These are phyloP conservation scores for Chaetodon trifasciatus DNA, from an alignment of 2,797 vertebrate genomes.

Conservation along the genomic window DNA sequence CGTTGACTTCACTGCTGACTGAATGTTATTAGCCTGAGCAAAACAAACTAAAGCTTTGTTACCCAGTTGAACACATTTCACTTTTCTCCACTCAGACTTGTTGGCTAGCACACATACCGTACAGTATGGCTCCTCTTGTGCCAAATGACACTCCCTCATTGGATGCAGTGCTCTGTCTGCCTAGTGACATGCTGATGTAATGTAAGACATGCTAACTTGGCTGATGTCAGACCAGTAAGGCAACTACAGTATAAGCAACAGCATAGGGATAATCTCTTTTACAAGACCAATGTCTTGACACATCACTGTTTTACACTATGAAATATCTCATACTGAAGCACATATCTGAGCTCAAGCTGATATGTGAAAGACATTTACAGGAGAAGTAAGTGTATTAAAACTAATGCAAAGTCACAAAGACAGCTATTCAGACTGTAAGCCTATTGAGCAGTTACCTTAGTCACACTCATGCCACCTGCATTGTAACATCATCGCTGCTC, in stretches of 20 bases:
- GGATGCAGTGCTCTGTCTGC: constrained; percentile 9
- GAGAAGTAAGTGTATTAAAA: neutral
- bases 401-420: constrained; percentile 7
- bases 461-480: constrained; percentile 54
- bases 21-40: constrained; percentile 58
- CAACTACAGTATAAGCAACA: neutral
- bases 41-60: constrained; percentile 76
- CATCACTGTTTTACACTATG: neutral
- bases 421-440: constrained; percentile 16
- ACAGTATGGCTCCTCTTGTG: constrained; percentile 30
- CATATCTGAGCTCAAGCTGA: neutral
- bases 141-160: constrained; percentile 55
- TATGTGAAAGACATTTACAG: neutral
- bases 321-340: neutral
- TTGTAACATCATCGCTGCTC: constrained; percentile 42
- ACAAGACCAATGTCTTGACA: neutral
- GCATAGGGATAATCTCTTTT: neutral
- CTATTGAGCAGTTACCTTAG: constrained; percentile 40
- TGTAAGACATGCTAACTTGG: constrained; percentile 25
- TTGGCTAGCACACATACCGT: constrained; percentile 37
- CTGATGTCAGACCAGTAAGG: constrained; percentile 36
- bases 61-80: constrained; percentile 38
- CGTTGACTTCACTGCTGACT: constrained; percentile 64
- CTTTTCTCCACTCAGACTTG: constrained; percentile 38
- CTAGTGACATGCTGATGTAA: constrained; percentile 49